Percentiles rank a stretch among this genome's conserved stretches.
Conservation (phyloP, 2,888 invertebrate genomes). For the Lithophane semibrunnea region DNA sequence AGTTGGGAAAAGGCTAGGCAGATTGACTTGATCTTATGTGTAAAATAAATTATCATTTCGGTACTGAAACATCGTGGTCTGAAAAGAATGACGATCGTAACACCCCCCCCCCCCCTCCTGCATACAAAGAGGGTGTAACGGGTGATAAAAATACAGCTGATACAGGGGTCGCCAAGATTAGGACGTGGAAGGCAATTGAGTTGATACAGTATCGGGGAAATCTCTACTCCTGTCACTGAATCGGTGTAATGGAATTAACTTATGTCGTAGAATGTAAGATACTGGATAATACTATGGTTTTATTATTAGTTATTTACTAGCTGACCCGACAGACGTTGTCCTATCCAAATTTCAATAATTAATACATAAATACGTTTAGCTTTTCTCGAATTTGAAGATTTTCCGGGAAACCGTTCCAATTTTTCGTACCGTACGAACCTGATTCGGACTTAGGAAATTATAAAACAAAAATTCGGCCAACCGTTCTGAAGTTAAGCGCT, state of each 20-base stretch:
- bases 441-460: neutral
- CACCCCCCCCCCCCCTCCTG: neutral
- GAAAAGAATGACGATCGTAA: slow-evolving; percentile 35
- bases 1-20: too few relatives aligned
- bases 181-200: slow-evolving; percentile 12
- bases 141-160: slow-evolving; percentile 39
- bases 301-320: neutral
- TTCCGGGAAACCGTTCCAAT: neutral
- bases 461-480: too few relatives aligned
- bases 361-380: too few relatives aligned
- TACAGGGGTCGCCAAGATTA: slow-evolving; percentile 31
- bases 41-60: slow-evolving; percentile 40
- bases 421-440: too few relatives aligned
- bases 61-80: slow-evolving; percentile 11
- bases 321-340: too few relatives aligned
- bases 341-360: too few relatives aligned
- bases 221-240: slow-evolving; percentile 3
- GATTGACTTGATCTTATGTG: neutral
- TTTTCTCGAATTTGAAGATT: too few relatives aligned
- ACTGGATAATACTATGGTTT: neutral
- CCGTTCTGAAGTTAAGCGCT: neutral
- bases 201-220: slow-evolving; percentile 28
- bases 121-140: slow-evolving; percentile 29
- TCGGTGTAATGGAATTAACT: slow-evolving; percentile 17
- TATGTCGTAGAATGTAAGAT: neutral